phyloP scores from a whole-genome alignment of 2,113 vertebrate species.

The Smithornis capensis region DNA sequence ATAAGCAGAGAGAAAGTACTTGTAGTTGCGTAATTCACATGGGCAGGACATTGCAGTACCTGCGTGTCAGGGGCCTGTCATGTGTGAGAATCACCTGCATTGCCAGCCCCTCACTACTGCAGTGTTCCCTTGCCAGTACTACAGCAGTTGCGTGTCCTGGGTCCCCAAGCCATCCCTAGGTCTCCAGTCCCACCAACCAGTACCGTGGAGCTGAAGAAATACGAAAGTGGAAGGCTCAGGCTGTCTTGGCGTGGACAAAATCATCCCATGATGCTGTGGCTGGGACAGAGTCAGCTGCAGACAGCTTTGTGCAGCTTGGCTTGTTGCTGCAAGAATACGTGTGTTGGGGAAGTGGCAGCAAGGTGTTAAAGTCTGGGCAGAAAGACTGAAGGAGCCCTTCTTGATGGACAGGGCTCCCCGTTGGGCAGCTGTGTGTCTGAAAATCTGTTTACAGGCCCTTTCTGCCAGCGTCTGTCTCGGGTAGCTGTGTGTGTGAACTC shows the following conservation, averaged over 20 bases:
- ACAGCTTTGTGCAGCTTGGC: neutral
- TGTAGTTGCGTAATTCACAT: neutral
- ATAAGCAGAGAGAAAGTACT: neutral
- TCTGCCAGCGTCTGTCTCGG: neutral
- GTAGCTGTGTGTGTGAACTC: neutral
- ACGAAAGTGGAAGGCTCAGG: neutral
- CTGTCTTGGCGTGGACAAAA: neutral
- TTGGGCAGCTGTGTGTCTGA: neutral
- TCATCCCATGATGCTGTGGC: accelerated
- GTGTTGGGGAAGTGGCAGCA: neutral
- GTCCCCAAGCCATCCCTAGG: neutral
- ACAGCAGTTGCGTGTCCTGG: neutral
- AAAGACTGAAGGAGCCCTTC: neutral
- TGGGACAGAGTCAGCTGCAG: neutral
- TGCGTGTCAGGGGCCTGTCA: accelerated
- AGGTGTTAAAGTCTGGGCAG: neutral
- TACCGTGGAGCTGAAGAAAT: neutral
- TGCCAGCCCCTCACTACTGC: accelerated
- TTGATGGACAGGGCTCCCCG: neutral
- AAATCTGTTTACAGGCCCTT: neutral
- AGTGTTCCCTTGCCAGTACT: neutral
- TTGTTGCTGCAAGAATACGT: neutral
- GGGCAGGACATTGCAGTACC: neutral
- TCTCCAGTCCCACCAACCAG: neutral
- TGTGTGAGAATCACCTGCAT: neutral